Percentiles rank a stretch among this genome's conserved stretches.
phyloP scores from a whole-genome alignment of 37 sponge, comb jelly and placozoan genomes.

The Agelas oroides region DNA sequence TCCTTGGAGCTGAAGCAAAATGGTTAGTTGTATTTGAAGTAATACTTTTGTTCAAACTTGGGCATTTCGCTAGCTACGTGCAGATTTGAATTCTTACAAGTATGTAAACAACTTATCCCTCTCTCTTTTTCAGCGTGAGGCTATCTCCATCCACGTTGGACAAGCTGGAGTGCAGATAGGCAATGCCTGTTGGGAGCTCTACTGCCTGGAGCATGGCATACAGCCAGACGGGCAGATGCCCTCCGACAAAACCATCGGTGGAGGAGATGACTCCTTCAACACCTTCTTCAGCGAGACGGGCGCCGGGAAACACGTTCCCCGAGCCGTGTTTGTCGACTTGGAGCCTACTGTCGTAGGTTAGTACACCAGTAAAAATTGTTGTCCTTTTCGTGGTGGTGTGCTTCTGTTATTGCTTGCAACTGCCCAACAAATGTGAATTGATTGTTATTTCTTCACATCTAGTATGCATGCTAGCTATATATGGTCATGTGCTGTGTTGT shows the following conservation, averaged over 20 bases:
- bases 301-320: conserved; percentile 94
- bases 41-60: no score
- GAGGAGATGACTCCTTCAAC: conserved; percentile 94
- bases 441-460: no score
- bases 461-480: no score
- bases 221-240: conserved; percentile 98
- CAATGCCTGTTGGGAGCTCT: conserved; percentile 98
- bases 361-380: not conserved
- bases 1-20: no score
- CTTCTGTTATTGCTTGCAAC: no score
- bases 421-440: no score
- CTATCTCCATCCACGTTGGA: conserved; percentile 95
- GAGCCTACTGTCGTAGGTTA: conserved; percentile 97
- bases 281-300: conserved; percentile 98
- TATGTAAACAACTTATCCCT: not conserved
- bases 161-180: conserved; percentile 99
- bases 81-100: no score
- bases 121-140: conserved; percentile 81
- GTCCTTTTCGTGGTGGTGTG: not conserved
- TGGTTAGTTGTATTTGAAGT: no score
- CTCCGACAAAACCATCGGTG: conserved; percentile 93
- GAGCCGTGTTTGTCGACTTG: conserved; percentile 94
- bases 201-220: conserved; percentile 97
- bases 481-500: no score
- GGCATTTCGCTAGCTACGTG: no score